phyloP scores from a whole-genome alignment of 2,113 vertebrate species.

The Echinops telfairi region DNA sequence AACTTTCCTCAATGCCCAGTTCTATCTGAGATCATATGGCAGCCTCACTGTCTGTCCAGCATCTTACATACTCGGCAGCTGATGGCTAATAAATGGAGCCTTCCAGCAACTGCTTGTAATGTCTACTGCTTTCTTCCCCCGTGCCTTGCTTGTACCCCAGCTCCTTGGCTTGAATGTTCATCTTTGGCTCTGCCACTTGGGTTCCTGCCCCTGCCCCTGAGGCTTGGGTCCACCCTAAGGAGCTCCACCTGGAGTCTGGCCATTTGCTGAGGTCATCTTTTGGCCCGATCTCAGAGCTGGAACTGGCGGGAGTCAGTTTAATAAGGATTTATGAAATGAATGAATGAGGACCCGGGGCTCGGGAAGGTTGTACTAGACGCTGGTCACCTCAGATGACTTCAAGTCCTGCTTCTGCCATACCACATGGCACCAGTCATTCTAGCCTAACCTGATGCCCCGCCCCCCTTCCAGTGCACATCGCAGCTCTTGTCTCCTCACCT shows the following conservation, averaged over 20 bases:
- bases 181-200: neutral
- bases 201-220: neutral
- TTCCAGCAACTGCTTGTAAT: neutral
- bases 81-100: neutral
- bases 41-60: neutral
- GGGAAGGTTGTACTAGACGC: fast-evolving
- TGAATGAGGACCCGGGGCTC: neutral
- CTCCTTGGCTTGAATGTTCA: neutral
- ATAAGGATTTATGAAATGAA: too few species aligned
- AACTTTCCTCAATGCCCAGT: neutral
- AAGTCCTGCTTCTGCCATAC: neutral
- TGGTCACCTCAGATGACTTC: fast-evolving
- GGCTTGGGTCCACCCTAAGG: neutral
- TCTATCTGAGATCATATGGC: neutral
- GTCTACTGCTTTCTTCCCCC: fast-evolving
- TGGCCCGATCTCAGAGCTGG: neutral
- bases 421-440: fast-evolving
- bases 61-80: neutral
- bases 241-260: neutral
- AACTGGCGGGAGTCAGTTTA: neutral
- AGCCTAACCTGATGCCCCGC: neutral
- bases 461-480: neutral
- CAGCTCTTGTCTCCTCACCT: neutral
- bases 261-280: neutral
- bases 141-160: neutral